Percentiles rank a stretch among this genome's conserved stretches.
Evolutionary conservation across 1,140 invertebrate species (phyloP).

Genomic region (Macrobrachium rosenbergii): DNA sequence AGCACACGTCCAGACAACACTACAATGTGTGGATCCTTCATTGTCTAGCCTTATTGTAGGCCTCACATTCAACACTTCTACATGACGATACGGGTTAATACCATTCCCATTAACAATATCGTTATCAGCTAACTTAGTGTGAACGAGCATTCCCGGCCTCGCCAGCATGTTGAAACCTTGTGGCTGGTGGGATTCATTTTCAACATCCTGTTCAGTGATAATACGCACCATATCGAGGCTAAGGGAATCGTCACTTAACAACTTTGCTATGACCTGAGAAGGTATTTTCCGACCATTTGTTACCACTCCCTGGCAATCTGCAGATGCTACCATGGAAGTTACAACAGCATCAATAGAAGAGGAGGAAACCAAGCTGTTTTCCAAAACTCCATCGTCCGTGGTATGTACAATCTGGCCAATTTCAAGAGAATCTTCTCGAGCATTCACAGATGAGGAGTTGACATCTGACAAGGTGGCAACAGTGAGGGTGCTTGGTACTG

Average conservation of each 20-base stretch:
- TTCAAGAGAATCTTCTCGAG: background rate
- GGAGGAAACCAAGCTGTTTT: constrained; percentile 40
- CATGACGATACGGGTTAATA: background rate
- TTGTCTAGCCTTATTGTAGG: background rate
- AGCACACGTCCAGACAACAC: constrained; percentile 48
- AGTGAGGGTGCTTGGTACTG: background rate
- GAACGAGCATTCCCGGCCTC: constrained; percentile 37
- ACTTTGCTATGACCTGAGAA: constrained; percentile 44
- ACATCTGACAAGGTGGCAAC: constrained; percentile 11
- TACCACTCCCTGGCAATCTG: constrained; percentile 33
- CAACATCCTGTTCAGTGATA: constrained; percentile 35
- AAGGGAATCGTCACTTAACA: constrained; percentile 30
- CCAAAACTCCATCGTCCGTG: constrained; percentile 29
- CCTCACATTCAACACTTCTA: constrained; percentile 11
- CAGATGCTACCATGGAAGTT: constrained; percentile 42
- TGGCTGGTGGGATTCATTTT: constrained; percentile 2
- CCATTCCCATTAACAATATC: constrained; percentile 25
- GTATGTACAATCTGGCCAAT: constrained; percentile 46
- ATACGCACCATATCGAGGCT: constrained; percentile 47
- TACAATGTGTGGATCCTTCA: constrained; percentile 9
- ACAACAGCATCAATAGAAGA: constrained; percentile 49
- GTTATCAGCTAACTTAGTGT: constrained; percentile 38
- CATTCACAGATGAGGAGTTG: background rate
- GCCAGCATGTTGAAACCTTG: constrained; percentile 45
- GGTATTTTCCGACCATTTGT: constrained; percentile 33